Base-by-base conservation (phyloP, 2,113 vertebrate species). In the Lophotis ruficrista region DNA sequence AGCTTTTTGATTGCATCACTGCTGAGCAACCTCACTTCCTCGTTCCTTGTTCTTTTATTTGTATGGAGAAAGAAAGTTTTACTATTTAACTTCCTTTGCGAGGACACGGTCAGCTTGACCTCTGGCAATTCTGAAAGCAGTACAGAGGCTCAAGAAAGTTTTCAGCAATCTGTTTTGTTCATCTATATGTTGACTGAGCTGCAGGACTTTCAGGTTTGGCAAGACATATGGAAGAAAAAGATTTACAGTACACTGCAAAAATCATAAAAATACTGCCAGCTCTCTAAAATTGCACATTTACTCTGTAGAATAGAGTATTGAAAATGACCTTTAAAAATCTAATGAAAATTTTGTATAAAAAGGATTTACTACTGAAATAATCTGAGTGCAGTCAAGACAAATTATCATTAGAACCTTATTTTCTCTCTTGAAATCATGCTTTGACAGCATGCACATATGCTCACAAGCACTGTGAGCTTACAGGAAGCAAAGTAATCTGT, bases 401-500 rank as follows among this genome's bases (percentile, higher is more conserved):
- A 90, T 96, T 92, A 87, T 92, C 83, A 87, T 94, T 94, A 95
- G 85, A 90, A 89, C 91, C 86, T 96, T 92, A 79, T 92, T 91
- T 92, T 96, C 80, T 83, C 72, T 94, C 89, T 94, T 81, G 57
- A 96, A 89, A 90, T 87, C 69, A 33, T 93, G 89, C 95, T 96
- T 95, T 96, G 94, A 94, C 89, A 95, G 92, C 57, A 84, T 38
- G 80, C 83, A 92, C 92, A 95, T 93, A 94, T 92, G 89, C 86
- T 96, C 89, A 60, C 35, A 89, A 91, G 64, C 68, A 71, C 92
- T 79, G 65, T 38, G 70, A 93, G 61, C 77, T 93, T 91, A 53
- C 77, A 95, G 87, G 35, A 96, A 92, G 70, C 69, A 93, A 93
- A 94, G 89, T 92, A 81, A 93, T 97, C 92, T 90, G 61, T 87